Conservation (phyloP, 2,797 vertebrate genomes). For the Muscicapa striata region DNA sequence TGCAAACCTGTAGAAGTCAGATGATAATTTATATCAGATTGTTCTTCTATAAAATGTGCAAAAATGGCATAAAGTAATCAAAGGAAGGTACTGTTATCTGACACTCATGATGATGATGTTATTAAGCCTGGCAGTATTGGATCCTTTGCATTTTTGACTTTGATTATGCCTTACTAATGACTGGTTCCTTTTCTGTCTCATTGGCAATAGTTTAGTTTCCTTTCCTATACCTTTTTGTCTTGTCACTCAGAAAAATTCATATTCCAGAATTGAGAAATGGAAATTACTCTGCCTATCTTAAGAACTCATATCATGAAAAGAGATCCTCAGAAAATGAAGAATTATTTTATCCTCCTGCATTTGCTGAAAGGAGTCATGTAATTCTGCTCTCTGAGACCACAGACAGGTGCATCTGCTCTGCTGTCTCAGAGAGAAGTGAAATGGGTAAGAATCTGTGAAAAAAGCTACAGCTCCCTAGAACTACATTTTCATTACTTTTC, state of each 20-base stretch:
- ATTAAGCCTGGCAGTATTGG: not conserved
- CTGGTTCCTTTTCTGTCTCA: not conserved
- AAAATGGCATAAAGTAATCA: not conserved
- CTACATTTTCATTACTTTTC: not conserved
- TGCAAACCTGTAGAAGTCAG: not conserved
- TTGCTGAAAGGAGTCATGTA: not conserved
- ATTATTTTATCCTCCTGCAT: not conserved
- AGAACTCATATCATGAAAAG: not conserved
- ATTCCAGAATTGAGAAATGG: not conserved
- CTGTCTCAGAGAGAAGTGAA: not conserved
- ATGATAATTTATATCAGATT: not conserved
- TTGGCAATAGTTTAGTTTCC: not conserved
- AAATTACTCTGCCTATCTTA: not conserved
- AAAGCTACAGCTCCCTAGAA: not conserved
- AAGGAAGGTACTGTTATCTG: not conserved
- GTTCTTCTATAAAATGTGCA: not conserved
- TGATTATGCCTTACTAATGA: not conserved
- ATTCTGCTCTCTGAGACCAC: not conserved
- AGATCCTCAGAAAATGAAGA: not conserved
- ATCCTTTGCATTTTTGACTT: not conserved
- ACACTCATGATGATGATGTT: not conserved
- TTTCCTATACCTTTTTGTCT: not conserved
- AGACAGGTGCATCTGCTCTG: not conserved
- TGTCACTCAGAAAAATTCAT: not conserved
- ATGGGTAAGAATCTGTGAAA: not conserved